These are phyloP conservation scores for Bhutanitis thaidina DNA, from an alignment of 2,888 invertebrate genomes.

Conservation along the genomic window DNA sequence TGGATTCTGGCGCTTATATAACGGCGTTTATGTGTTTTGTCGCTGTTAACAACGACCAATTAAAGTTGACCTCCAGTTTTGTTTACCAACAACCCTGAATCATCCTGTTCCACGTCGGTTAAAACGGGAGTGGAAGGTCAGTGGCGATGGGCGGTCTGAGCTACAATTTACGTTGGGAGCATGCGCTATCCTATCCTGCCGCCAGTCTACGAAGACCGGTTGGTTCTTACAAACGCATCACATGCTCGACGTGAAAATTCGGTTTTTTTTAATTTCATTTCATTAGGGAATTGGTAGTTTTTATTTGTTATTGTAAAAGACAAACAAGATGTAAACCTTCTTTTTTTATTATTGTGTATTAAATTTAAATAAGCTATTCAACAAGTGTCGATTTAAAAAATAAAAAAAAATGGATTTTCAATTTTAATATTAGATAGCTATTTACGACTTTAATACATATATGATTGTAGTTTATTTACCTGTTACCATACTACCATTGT, in stretches of 20 bases:
- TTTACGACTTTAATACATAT: too few relatives aligned
- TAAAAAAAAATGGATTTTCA: background rate
- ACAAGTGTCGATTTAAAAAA: constrained; percentile 28
- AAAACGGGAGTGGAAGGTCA: constrained; percentile 37
- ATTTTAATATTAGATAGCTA: too few relatives aligned
- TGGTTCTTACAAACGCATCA: constrained; percentile 40
- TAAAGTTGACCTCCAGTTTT: constrained; percentile 28
- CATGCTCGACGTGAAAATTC: constrained; percentile 14
- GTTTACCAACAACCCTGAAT: constrained; percentile 19
- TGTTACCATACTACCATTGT: constrained; percentile 28
- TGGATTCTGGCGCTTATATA: constrained; percentile 50
- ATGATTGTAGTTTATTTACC: constrained; percentile 41
- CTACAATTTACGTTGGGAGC: constrained; percentile 47
- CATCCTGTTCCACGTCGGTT: constrained; percentile 7
- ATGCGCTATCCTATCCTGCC: constrained; percentile 49
- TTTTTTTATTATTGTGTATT: background rate
- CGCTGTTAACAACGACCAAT: constrained; percentile 33
- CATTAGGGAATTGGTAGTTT: background rate
- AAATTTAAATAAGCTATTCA: constrained; percentile 14
- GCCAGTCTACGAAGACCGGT: constrained; percentile 50
- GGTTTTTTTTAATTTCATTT: constrained; percentile 1
- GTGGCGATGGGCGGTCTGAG: constrained; percentile 33
- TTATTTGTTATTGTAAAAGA: background rate
- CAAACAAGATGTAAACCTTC: background rate
- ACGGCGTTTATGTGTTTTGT: constrained; percentile 37